Conservation (phyloP, 2,888 invertebrate species). For the Odontothrips loti region DNA sequence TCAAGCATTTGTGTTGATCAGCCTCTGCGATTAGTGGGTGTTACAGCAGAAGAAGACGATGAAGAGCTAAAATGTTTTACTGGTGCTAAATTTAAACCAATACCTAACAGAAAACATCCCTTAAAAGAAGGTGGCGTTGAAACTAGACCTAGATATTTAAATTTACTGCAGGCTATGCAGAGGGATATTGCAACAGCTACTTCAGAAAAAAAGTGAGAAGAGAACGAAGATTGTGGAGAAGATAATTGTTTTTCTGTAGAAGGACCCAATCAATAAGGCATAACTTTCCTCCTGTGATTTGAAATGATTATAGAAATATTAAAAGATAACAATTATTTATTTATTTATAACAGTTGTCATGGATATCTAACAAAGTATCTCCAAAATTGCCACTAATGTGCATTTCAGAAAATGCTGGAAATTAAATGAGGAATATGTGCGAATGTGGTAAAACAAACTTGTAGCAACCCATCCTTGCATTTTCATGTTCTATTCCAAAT, state of each 20-base stretch:
- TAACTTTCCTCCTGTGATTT: not conserved
- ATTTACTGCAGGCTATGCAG: not conserved
- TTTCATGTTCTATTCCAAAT: not conserved
- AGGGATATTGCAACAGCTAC: not conserved
- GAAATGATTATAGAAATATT: not conserved
- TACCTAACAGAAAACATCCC: not conserved
- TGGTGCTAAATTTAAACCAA: not conserved
- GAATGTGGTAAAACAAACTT: not conserved
- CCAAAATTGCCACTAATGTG: not conserved
- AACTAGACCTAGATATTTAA: not conserved
- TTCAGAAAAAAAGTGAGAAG: not conserved
- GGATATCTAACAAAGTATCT: not conserved
- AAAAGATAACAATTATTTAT: not conserved
- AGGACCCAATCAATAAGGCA: not conserved
- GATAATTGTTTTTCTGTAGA: not conserved
- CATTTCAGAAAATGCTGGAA: not conserved
- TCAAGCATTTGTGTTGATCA: not conserved
- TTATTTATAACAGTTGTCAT: not conserved
- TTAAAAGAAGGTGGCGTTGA: not conserved
- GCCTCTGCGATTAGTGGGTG: not conserved
- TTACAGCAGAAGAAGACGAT: not conserved
- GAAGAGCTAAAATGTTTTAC: not conserved
- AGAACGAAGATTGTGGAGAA: not conserved
- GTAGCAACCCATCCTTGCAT: not conserved
- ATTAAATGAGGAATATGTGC: not conserved